Conservation (phyloP, 2,888 invertebrate genomes). For the Eucriotettix oculatus region DNA sequence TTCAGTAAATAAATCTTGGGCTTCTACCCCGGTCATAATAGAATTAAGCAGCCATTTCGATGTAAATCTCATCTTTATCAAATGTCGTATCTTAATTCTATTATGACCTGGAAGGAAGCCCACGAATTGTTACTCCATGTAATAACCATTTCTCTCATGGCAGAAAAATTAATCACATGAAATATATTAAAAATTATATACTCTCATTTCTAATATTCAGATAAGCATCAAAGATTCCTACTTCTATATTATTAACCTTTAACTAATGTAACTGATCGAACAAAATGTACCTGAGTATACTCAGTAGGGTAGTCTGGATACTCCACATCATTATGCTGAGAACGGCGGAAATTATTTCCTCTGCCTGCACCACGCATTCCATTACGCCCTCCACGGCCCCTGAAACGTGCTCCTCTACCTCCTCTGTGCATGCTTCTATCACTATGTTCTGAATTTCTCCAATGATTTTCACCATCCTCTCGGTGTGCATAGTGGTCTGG, state of each 20-base stretch:
- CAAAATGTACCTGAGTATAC: conserved; percentile 25
- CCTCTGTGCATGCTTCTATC: conserved; percentile 10
- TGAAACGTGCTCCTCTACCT: conserved; percentile 18
- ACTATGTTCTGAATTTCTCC: conserved; percentile 4
- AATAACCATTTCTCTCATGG: too few species aligned
- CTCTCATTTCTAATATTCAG: too few species aligned
- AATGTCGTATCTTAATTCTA: too few species aligned
- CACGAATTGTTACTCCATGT: too few species aligned
- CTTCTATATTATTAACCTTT: neutral
- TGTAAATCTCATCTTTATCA: too few species aligned
- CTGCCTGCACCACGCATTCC: conserved; percentile 31
- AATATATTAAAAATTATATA: too few species aligned
- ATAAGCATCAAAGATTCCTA: too few species aligned
- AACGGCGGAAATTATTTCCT: conserved; percentile 27
- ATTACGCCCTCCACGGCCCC: conserved; percentile 22
- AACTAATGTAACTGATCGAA: conserved; percentile 7
- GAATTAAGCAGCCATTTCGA: too few species aligned
- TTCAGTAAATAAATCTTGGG: too few species aligned
- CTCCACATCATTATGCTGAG: conserved; percentile 29
- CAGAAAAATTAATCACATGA: too few species aligned
- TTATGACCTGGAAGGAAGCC: too few species aligned
- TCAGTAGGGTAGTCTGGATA: conserved; percentile 31
- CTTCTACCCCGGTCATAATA: too few species aligned
- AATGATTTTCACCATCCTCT: conserved; percentile 7
- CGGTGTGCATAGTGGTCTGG: neutral